Evolutionary conservation across 2,113 vertebrate genomes (phyloP), one percentile per base, ranked within the genome.

Genomic region (Deroptyus accipitrinus): DNA sequence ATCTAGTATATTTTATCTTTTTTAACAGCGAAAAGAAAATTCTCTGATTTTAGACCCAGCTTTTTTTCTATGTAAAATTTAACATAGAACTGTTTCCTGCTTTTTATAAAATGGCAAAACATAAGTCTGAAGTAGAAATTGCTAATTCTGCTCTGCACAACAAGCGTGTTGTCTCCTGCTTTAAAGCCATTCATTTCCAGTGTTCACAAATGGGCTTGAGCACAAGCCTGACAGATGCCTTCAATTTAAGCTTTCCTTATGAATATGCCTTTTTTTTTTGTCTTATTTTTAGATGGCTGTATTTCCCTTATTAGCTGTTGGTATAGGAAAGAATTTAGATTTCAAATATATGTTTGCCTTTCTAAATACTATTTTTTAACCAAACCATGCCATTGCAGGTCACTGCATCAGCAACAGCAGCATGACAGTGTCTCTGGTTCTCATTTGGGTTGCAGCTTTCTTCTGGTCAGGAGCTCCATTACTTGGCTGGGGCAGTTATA

Each of bases 401-500:
- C 95, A 98, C 78, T 99, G 97, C 72, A 98, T 99, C 95, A 98
- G 97, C 96, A 97, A 95, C 51, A 97, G 96, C 96, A 98, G 97
- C 44, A 98, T 99, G 28, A 94, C 94, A 0, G 95, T 98, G 49
- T 97, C 98, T 13, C 91, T 99, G 77, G 83, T 98, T 73, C 98
- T 98, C 90, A 98, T 99, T 75, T 99, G 99, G 99, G 94, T 97
- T 33, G 98, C 98, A 86, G 98, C 98, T 13, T 83, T 98, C 86
- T 99, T 99, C 98, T 99, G 99, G 99, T 99, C 99, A 6, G 97
- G 94, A 44, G 98, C 98, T 70, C 99, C 99, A 4, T 55, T 99
- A 67, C 81, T 99, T 44, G 98, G 99, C 95, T 99, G 99, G 98
- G 98, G 98, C 91, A 99, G 99, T 94, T 99, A 98, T 90, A 99